A percentile compares a stretch with the other conserved stretches of the same genome.
Conservation (phyloP, 2,888 invertebrate species). For the Elegia similella region DNA sequence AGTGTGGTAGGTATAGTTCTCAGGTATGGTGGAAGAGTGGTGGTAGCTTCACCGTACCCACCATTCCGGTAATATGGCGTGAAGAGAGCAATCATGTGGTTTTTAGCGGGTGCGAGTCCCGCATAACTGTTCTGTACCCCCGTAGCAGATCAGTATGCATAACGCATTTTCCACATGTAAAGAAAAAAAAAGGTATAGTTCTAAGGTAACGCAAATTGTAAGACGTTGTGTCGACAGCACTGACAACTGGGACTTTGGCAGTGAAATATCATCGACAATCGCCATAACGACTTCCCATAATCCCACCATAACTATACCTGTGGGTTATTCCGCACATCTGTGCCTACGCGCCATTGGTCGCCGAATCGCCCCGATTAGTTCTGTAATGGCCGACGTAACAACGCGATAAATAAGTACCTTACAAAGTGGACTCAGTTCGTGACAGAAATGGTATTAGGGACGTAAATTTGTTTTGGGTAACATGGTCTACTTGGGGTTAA, state of each 20-base stretch:
- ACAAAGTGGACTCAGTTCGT: constrained; percentile 5
- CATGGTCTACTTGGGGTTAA: neutral
- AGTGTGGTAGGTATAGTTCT: no score
- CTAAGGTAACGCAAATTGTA: no score
- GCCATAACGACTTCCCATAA: constrained; percentile 6
- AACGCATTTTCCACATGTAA: no score
- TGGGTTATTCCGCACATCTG: constrained; percentile 15
- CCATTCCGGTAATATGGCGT: no score
- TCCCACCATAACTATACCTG: constrained; percentile 19
- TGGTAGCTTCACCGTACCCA: no score
- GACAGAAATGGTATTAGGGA: constrained; percentile 13
- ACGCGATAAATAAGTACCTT: constrained; percentile 15
- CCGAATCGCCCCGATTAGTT: constrained; percentile 26
- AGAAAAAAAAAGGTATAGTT: no score
- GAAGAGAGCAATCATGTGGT: no score
- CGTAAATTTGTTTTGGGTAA: neutral
- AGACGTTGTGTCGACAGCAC: neutral
- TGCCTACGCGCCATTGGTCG: constrained; percentile 12
- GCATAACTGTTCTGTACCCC: no score
- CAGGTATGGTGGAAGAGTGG: no score
- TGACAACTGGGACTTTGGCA: neutral
- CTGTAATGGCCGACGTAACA: constrained; percentile 21
- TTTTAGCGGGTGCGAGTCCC: no score
- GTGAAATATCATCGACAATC: neutral
- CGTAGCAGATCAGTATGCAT: no score